These are phyloP conservation scores for Drosophila hamatofila DNA, from an alignment of 2,888 invertebrate genomes.

Conservation along the genomic window DNA sequence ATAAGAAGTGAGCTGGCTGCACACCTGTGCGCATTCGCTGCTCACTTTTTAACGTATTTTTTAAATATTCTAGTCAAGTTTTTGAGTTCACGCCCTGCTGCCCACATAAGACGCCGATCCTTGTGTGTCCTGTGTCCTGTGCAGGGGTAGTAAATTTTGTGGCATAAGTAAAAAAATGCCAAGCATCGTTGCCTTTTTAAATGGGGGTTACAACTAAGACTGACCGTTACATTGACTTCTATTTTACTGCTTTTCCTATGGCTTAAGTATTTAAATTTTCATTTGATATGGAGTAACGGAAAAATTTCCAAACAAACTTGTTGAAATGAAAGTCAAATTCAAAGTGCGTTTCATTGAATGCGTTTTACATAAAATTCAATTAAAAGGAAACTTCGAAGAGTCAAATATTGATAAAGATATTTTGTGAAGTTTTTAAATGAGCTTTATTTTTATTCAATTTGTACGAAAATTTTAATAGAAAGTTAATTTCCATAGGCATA, in stretches of 20 bases:
- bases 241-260: neutral
- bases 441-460: no score
- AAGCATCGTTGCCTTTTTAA: slow-evolving; percentile 33
- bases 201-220: neutral
- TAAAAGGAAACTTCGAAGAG: neutral
- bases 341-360: neutral
- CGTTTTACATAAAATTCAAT: neutral
- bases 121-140: slow-evolving; percentile 32
- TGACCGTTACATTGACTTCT: slow-evolving; percentile 37
- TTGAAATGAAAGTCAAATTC: neutral
- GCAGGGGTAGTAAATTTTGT: slow-evolving; percentile 43
- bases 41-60: slow-evolving; percentile 68
- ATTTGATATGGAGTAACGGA: neutral
- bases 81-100: slow-evolving; percentile 61
- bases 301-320: neutral
- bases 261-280: slow-evolving; percentile 6
- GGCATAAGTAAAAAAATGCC: slow-evolving; percentile 24
- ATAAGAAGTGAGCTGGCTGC: neutral
- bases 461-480: no score
- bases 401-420: neutral
- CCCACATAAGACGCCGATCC: slow-evolving; percentile 50
- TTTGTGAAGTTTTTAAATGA: no score
- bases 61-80: slow-evolving; percentile 41
- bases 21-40: slow-evolving; percentile 50
- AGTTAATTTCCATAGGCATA: no score